A percentile compares a stretch with the other conserved stretches of the same genome.
These are phyloP conservation scores for Diadumene lineata DNA, from an alignment of 92 coral and sea anemone genomes.

Conservation along the genomic window DNA sequence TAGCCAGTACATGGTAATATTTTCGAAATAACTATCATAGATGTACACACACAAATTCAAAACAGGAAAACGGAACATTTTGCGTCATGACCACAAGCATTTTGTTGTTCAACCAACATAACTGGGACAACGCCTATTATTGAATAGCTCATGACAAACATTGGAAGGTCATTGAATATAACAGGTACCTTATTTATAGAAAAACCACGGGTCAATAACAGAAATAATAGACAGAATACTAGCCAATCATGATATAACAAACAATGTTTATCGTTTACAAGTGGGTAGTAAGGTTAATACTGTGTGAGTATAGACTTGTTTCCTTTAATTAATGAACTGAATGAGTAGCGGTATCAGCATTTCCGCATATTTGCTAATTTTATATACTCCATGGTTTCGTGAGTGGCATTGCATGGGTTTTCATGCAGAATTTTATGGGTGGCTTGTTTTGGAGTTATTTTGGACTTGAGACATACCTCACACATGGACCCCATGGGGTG, in stretches of 20 bases:
- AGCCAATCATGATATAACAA: background rate
- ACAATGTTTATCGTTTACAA: background rate
- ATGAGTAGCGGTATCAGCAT: background rate
- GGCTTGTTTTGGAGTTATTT: slow-evolving; percentile 7
- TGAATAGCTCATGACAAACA: too few species aligned
- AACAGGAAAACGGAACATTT: too few species aligned
- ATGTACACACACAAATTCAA: too few species aligned
- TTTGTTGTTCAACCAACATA: too few species aligned
- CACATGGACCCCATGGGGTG: slow-evolving; percentile 11
- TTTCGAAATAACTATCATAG: too few species aligned
- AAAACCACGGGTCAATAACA: background rate
- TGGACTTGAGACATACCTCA: slow-evolving; percentile 3
- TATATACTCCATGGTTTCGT: background rate
- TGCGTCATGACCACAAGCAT: too few species aligned
- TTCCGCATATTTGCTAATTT: background rate
- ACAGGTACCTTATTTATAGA: background rate
- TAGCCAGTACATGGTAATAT: too few species aligned
- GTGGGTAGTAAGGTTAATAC: background rate
- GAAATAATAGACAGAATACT: background rate
- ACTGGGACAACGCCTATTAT: too few species aligned
- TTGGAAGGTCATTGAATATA: too few species aligned
- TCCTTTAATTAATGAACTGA: background rate
- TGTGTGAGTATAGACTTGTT: background rate
- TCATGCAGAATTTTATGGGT: background rate
- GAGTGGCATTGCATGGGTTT: too few species aligned